Evolutionary conservation across 2,888 invertebrate genomes (phyloP).

Genomic region (Brenthis ino): DNA sequence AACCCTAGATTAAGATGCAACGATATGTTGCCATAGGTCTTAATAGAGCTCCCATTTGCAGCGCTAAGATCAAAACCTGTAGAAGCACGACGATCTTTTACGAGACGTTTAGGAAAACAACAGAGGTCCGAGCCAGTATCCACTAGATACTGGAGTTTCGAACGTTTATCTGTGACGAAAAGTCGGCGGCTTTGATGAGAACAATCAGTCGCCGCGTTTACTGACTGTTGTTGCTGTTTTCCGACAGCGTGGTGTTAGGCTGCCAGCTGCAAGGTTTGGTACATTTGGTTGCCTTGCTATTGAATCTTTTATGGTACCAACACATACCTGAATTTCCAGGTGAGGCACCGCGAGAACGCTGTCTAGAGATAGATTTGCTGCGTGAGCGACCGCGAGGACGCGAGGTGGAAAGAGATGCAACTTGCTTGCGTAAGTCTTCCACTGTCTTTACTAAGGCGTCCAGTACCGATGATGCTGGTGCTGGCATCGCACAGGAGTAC

Average conservation of each 20-base stretch:
- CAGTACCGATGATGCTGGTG: no score
- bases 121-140: no score
- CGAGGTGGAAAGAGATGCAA: not conserved
- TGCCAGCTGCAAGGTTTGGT: not conserved
- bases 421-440: no score
- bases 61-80: no score
- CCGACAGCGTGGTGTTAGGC: not conserved
- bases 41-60: slow-evolving; percentile 25
- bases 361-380: no score
- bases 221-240: not conserved
- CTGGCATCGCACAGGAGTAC: no score
- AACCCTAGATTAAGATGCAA: slow-evolving; percentile 24
- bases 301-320: no score
- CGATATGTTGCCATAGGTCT: slow-evolving; percentile 27
- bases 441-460: no score
- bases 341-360: no score
- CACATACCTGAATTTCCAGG: no score
- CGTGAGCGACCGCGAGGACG: not conserved
- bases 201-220: not conserved
- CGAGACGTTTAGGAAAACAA: no score
- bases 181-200: not conserved
- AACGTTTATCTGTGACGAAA: not conserved
- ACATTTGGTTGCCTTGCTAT: not conserved
- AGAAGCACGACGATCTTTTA: no score
- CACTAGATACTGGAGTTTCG: not conserved